phyloP scores from a whole-genome alignment of 2,113 vertebrate species.

The Melanostigma gelatinosum region DNA sequence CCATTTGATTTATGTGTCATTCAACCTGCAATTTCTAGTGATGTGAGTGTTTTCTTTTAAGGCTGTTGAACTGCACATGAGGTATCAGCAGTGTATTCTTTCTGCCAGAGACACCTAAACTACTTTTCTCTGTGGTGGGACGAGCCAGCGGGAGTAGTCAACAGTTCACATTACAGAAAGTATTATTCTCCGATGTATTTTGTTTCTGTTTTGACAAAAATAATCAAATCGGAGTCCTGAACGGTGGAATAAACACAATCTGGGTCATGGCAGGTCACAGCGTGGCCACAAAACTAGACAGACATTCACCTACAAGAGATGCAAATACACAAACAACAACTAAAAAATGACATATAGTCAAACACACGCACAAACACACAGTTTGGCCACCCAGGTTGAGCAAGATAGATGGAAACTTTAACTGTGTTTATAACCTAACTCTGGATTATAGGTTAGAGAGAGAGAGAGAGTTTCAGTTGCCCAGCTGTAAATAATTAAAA shows the following conservation, averaged over 20 bases:
- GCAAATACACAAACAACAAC: slow-evolving; percentile 42
- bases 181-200: background rate
- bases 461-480: slow-evolving; percentile 58
- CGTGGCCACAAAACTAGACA: slow-evolving; percentile 30
- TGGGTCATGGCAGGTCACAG: slow-evolving; percentile 33
- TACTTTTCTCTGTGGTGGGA: slow-evolving; percentile 8
- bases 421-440: slow-evolving; percentile 82
- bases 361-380: slow-evolving; percentile 57
- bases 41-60: background rate
- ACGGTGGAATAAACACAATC: slow-evolving; percentile 38
- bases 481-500: slow-evolving; percentile 86
- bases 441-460: slow-evolving; percentile 80
- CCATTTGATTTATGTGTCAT: background rate
- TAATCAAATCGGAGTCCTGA: background rate
- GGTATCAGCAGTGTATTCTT: slow-evolving; percentile 10
- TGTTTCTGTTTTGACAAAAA: background rate
- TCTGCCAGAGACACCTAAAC: slow-evolving; percentile 28
- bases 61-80: background rate
- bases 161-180: slow-evolving; percentile 6
- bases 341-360: slow-evolving; percentile 23
- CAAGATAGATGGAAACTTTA: slow-evolving; percentile 78
- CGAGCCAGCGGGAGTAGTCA: background rate
- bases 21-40: background rate
- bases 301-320: slow-evolving; percentile 37
- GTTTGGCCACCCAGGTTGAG: slow-evolving; percentile 82